Conservation (phyloP, 2,888 invertebrate genomes). For the Caenorhabditis virilis region DNA sequence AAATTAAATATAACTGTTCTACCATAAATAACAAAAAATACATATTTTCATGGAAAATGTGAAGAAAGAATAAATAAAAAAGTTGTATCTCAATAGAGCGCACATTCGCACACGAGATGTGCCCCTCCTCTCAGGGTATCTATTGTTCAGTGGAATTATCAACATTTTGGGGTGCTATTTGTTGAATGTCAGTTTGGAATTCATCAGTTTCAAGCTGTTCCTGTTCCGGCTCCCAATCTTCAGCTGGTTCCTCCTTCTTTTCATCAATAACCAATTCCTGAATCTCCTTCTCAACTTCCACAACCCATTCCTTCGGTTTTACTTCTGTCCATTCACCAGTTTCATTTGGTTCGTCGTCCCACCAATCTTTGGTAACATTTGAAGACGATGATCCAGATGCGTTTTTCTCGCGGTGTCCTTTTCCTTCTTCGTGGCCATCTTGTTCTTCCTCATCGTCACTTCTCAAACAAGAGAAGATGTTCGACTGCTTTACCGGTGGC, state of each 20-base stretch:
- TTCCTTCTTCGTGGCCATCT: constrained; percentile 7
- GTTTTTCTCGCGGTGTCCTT: constrained; percentile 1
- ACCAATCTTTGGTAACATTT: constrained; percentile 39
- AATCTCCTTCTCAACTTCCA: constrained; percentile 18
- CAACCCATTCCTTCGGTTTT: constrained; percentile 20
- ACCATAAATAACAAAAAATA: too few species aligned
- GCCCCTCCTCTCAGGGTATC: too few species aligned
- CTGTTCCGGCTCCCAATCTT: background rate
- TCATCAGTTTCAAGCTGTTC: too few species aligned
- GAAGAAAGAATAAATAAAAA: too few species aligned
- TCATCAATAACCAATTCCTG: constrained; percentile 1
- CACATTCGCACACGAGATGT: too few species aligned
- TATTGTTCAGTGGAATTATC: too few species aligned
- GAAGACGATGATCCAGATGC: background rate
- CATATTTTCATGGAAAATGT: too few species aligned
- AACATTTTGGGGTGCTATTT: too few species aligned
- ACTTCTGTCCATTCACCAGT: constrained; percentile 24
- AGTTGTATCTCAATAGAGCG: too few species aligned
- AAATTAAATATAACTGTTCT: too few species aligned
- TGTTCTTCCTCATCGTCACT: constrained; percentile 38
- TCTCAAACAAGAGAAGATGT: constrained; percentile 30
- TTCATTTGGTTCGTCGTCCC: constrained; percentile 32
- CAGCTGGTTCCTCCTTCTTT: background rate
- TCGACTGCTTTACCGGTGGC: constrained; percentile 26
- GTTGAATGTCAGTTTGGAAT: too few species aligned